Percentiles rank a stretch among this genome's conserved stretches.
phyloP scores from a whole-genome alignment of 2,888 invertebrate species.

The Sinotaia quadrata region DNA sequence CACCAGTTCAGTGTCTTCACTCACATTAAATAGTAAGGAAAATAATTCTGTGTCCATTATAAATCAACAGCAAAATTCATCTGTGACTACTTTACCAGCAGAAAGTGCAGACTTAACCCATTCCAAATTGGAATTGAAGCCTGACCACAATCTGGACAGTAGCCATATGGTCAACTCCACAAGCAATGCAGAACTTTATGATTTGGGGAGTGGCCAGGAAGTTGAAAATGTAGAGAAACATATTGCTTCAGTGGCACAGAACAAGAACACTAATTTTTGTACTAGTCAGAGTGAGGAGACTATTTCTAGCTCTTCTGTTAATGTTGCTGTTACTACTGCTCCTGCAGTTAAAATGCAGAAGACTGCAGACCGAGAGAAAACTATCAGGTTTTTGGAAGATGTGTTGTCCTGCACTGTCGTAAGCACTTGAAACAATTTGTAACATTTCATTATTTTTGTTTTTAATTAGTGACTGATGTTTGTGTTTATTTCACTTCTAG shows the following conservation, averaged over 20 bases:
- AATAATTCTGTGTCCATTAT: too few species aligned
- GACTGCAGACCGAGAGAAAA: conserved; percentile 12
- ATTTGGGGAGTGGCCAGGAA: background rate
- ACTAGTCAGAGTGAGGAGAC: too few species aligned
- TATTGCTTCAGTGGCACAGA: background rate
- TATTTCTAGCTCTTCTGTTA: too few species aligned
- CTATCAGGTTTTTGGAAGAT: conserved; percentile 24
- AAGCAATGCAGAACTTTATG: background rate
- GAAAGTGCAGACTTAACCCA: too few species aligned
- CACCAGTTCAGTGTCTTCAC: too few species aligned
- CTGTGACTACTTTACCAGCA: too few species aligned
- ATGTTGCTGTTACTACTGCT: background rate
- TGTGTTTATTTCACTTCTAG: too few species aligned
- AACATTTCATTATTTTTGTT: background rate
- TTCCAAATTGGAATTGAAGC: too few species aligned
- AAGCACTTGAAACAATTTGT: conserved; percentile 5
- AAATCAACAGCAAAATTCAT: too few species aligned
- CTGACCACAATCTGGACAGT: too few species aligned
- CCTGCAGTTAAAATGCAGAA: conserved; percentile 17
- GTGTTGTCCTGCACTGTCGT: conserved; percentile 27
- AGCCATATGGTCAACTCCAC: too few species aligned
- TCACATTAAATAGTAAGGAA: too few species aligned
- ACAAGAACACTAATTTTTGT: background rate
- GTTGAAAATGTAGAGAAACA: background rate
- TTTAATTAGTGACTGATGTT: background rate